Evolutionary conservation across 92 coral and sea anemone species (phyloP).

Genomic region (Hydrozoanthus gracilis): DNA sequence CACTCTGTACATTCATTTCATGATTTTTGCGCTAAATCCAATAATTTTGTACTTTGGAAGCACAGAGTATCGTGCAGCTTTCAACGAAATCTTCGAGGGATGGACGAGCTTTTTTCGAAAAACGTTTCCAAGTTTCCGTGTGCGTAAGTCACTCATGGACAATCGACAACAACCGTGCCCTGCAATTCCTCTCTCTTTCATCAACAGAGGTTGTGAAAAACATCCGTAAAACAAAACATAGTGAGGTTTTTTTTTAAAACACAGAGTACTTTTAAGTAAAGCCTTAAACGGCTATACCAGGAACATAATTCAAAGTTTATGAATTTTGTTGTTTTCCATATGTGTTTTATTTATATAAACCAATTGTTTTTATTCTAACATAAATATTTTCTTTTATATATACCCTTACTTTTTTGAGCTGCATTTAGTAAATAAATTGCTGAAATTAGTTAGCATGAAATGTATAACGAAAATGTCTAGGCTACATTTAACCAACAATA

Average conservation of each 20-base stretch:
- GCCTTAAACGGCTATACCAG: no score
- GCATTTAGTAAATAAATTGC: no score
- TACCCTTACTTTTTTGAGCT: no score
- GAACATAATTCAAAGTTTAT: no score
- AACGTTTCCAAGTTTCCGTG: background rate
- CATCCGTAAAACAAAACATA: background rate
- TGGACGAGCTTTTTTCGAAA: background rate
- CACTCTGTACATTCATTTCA: background rate
- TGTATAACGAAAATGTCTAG: no score
- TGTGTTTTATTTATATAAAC: no score
- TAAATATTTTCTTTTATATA: no score
- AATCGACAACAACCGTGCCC: background rate
- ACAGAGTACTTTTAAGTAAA: background rate
- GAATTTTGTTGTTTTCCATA: no score
- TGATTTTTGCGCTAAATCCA: background rate
- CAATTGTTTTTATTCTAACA: no score
- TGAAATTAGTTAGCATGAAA: no score
- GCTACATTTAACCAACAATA: no score
- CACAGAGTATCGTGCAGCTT: conserved; percentile 14
- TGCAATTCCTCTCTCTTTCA: background rate
- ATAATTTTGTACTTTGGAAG: conserved; percentile 3
- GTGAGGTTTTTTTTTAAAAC: background rate
- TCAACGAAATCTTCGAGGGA: background rate
- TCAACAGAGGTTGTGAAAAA: background rate
- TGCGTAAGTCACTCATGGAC: background rate